Conservation (phyloP, 2,888 invertebrate genomes). For the Hydriomena furcata region DNA sequence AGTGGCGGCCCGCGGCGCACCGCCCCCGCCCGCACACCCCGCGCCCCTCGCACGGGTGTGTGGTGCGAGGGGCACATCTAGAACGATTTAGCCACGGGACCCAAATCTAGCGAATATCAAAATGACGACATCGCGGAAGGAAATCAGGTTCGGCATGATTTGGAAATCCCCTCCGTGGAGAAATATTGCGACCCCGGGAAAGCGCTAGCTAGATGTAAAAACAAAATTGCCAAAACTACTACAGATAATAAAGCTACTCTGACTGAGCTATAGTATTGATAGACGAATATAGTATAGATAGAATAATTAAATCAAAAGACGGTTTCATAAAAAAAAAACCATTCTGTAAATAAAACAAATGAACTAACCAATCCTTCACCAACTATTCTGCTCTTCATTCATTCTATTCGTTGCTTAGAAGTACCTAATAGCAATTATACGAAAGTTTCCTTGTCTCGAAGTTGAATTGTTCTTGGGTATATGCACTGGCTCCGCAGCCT, state of each 20-base stretch:
- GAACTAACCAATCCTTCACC: slow-evolving; percentile 3
- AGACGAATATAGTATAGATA: too few species aligned
- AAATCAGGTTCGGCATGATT: not conserved
- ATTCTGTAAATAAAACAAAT: not conserved
- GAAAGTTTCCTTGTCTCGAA: slow-evolving; percentile 30
- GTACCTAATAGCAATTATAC: not conserved
- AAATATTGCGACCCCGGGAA: too few species aligned
- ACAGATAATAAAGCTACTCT: too few species aligned
- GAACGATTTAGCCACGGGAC: slow-evolving; percentile 24
- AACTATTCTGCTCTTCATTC: too few species aligned
- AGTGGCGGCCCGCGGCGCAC: slow-evolving; percentile 78
- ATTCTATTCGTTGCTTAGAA: not conserved
- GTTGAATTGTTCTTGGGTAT: slow-evolving; percentile 36
- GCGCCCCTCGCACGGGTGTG: slow-evolving; percentile 50
- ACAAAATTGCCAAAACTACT: too few species aligned
- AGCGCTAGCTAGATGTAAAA: too few species aligned
- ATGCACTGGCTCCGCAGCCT: slow-evolving; percentile 76
- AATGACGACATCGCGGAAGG: slow-evolving; percentile 9
- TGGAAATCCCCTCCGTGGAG: not conserved
- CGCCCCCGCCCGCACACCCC: slow-evolving; percentile 57
- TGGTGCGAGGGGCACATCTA: slow-evolving; percentile 29
- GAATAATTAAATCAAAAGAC: too few species aligned
- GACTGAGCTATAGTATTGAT: too few species aligned
- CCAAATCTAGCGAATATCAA: slow-evolving; percentile 1
- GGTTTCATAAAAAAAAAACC: too few species aligned